Evolutionary conservation across 1,140 invertebrate species (phyloP).

Genomic region (Meteorus sp.): DNA sequence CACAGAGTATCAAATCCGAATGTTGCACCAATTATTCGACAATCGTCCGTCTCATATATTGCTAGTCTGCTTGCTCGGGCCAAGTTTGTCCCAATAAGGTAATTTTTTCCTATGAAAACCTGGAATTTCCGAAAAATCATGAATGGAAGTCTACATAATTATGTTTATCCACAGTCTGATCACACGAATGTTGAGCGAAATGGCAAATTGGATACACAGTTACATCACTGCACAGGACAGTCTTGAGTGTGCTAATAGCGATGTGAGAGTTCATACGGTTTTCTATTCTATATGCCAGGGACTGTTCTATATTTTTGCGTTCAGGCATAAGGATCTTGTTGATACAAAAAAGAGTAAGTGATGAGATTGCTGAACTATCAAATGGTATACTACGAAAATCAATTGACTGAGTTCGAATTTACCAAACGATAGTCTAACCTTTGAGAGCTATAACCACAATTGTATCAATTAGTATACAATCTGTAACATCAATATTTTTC

Average conservation of each 20-base stretch:
- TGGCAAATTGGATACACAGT: slow-evolving; percentile 73
- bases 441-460: slow-evolving; percentile 14
- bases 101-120: slow-evolving; percentile 40
- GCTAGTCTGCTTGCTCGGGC: slow-evolving; percentile 74
- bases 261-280: slow-evolving; percentile 72
- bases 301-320: slow-evolving; percentile 87
- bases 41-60: slow-evolving; percentile 73
- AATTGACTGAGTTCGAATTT: slow-evolving; percentile 12
- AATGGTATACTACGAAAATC: not conserved
- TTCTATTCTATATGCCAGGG: slow-evolving; percentile 91
- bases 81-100: slow-evolving; percentile 70
- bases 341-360: slow-evolving; percentile 72
- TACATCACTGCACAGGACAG: slow-evolving; percentile 70
- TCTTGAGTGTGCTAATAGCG: slow-evolving; percentile 55
- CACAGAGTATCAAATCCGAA: slow-evolving; percentile 71
- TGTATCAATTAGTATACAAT: not conserved
- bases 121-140: too few relatives aligned
- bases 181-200: slow-evolving; percentile 64
- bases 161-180: slow-evolving; percentile 12
- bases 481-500: slow-evolving; percentile 31
- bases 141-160: not conserved
- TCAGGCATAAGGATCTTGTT: slow-evolving; percentile 82
- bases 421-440: slow-evolving; percentile 11
- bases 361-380: not conserved
- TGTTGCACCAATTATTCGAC: slow-evolving; percentile 66